Base-by-base conservation (phyloP, 1,140 invertebrate species). In the Drosophila seguyi region DNA sequence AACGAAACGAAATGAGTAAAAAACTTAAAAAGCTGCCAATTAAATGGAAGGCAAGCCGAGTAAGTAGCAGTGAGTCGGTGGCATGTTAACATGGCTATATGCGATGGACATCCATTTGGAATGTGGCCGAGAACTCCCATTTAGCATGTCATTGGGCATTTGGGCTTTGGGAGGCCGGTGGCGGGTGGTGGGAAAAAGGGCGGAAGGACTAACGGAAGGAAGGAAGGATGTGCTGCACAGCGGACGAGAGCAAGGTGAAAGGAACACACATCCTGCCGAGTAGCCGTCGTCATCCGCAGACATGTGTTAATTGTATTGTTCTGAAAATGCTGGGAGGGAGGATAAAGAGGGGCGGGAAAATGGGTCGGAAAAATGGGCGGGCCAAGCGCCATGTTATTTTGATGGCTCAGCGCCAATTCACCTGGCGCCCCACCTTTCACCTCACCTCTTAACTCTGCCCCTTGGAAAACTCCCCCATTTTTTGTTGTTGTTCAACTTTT, bases 271-370 rank as follows among this genome's bases (percentile, higher is more conserved):
- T 58, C 42, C 66, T 25, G 42, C n/a, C 20, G 67, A 59, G 69
- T 59, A 72, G 67, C 69, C 77, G 71, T 58, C 69, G 69, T 80
- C 77, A 80, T 80, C 57, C 78, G 42, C 77, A 81, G 78, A 80
- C 77, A 80, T 80, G 78, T 80, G 78, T 80, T 81, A 80, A 80
- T 81, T 79, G 77, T 67, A 59, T 80, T 77, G 67, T 76, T 76
- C 55, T 41, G 41, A 14, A 67, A 31, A 47, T 18, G 25, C 22
- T 25, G 22, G 8, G 18, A 8, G 29, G 31, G 18, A 11, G 10
- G 22, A 29, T 39, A 36, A 48, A 20, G 29, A 53, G 16, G 13
- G 45, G 45, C 45, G 20, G 66, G 44, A 10, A 39, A 10, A 22
- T 41, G 39, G 38, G 41, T 20, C 8, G 34, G 39, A 31, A 53